Conservation (phyloP, 2,888 invertebrate genomes). For the Lithophane semibrunnea region DNA sequence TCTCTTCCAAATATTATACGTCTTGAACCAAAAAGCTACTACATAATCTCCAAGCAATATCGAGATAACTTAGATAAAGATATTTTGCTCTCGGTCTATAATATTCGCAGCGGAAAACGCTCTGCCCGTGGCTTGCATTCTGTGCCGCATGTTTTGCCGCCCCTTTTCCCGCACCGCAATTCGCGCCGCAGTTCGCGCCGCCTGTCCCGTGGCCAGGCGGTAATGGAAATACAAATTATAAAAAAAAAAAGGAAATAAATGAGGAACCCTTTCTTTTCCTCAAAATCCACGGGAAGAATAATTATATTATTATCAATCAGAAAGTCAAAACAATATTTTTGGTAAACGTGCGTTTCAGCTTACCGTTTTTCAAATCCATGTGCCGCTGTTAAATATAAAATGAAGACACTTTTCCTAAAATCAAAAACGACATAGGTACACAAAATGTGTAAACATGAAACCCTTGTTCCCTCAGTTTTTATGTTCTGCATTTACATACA, state of each 20-base stretch:
- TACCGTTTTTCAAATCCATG: constrained; percentile 4
- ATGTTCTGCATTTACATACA: constrained; percentile 65
- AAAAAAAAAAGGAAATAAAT: background rate
- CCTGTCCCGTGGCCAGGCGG: background rate
- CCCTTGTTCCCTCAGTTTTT: constrained; percentile 63
- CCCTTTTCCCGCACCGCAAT: too few species aligned
- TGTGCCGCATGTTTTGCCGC: too few species aligned
- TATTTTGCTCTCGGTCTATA: too few species aligned
- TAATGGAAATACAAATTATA: background rate
- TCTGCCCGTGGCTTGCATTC: too few species aligned
- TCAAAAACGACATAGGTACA: constrained; percentile 47
- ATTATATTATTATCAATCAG: background rate
- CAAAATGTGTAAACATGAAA: constrained; percentile 55
- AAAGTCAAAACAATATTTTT: background rate
- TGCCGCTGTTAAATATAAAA: constrained; percentile 22
- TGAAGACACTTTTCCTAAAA: constrained; percentile 53
- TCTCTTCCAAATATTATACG: too few species aligned
- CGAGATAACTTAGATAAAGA: too few species aligned
- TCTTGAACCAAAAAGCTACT: too few species aligned
- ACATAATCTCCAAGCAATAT: too few species aligned
- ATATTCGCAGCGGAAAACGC: too few species aligned
- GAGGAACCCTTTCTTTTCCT: background rate
- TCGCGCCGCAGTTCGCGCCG: too few species aligned
- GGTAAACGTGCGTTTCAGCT: background rate
- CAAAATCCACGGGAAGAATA: background rate